Conservation (phyloP, 2,797 vertebrate species). For the Heterohyrax brucei region DNA sequence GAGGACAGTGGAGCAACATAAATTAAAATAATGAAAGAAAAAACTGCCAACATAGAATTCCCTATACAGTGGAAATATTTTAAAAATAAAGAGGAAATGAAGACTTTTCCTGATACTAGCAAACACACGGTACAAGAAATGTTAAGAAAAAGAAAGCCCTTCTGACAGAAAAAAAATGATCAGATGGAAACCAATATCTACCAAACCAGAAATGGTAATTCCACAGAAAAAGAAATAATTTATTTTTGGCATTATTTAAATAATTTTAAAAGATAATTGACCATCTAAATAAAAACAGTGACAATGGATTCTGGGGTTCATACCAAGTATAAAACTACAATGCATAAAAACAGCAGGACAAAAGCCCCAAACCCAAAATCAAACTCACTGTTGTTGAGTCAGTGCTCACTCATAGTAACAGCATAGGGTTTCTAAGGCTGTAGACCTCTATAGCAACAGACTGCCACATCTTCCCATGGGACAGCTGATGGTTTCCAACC, state of each 20-base stretch:
- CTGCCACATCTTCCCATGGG: too few species aligned
- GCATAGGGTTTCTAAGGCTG: too few species aligned
- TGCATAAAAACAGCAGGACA: background rate
- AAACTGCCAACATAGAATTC: background rate
- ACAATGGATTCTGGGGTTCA: background rate
- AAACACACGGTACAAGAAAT: background rate
- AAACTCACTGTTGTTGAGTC: too few species aligned
- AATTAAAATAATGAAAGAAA: constrained; percentile 1
- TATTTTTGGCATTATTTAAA: background rate
- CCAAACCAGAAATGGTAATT: background rate
- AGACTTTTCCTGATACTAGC: background rate
- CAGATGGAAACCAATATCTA: background rate
- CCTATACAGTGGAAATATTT: background rate
- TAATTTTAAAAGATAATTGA: background rate
- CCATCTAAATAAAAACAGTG: background rate
- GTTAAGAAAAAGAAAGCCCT: background rate
- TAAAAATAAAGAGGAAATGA: background rate
- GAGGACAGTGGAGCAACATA: background rate
- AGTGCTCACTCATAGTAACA: too few species aligned
- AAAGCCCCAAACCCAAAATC: background rate
- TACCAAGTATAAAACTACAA: background rate
- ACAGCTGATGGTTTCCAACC: too few species aligned
- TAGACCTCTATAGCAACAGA: too few species aligned
- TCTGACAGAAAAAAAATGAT: background rate
- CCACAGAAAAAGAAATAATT: background rate